Evolutionary conservation across 2,113 vertebrate species (phyloP), one percentile per base, ranked within the genome.

Genomic region (Aspiorhynchus laticeps): DNA sequence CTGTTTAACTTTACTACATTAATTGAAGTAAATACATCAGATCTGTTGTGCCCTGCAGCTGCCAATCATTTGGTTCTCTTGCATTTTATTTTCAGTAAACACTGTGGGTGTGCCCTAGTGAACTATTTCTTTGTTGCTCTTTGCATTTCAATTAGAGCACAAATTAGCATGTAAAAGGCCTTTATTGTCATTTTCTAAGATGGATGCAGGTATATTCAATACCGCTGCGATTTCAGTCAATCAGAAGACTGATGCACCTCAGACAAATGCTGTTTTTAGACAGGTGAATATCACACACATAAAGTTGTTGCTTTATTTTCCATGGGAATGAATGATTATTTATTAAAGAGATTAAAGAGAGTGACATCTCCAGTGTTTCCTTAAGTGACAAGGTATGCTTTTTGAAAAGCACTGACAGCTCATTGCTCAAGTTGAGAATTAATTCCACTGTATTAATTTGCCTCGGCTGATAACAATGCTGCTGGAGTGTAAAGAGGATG

Each of bases 371-470:
- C 48, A 69, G 15, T 69, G 6, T 80, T 84, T 84, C 69, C 28
- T 51, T 9, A 71, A 61, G 73, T 83, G 80, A 2, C 28, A 36
- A 19, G 36, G 69, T 86, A 31, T 41, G 33, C 28, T 48, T 56
- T 87, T 69, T 82, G 46, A 59, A 80, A 76, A 61, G 43, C 51
- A 53, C 63, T 84, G 63, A 84, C 69, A 74, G 82, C 48, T 56
- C 24, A 43, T 41, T 24, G 77, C 33, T 28, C 26, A 84, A 67
- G 75, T 67, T 51, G 14, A 36, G 56, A 84, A 89, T 87, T 67
- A 75, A 89, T 87, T 87, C 81, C 41, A 21, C 63, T 10, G 65
- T 89, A 65, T 53, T 87, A 82, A 85, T 89, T 76, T 77, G 36
- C 41, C 83, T n/a, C 26, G 2, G 79, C 69, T 73, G 83, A 80